These are phyloP conservation scores for Butastur rufipennis DNA, from an alignment of 2,113 vertebrate genomes.

Conservation along the genomic window DNA sequence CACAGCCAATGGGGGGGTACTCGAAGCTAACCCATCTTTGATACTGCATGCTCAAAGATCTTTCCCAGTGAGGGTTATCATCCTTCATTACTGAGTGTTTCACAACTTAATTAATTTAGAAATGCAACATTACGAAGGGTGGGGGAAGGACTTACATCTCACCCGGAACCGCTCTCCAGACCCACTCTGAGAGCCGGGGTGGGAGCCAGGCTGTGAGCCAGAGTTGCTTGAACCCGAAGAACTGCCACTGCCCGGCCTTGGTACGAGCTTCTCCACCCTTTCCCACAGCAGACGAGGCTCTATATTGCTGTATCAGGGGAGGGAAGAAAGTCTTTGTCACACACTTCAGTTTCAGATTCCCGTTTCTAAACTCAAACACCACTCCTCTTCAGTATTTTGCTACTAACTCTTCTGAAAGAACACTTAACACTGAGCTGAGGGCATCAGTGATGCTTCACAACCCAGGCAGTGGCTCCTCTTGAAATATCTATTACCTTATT, in stretches of 20 bases:
- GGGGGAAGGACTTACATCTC: slow-evolving; percentile 82
- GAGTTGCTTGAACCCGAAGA: slow-evolving; percentile 96
- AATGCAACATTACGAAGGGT: accelerated
- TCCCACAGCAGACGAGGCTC: slow-evolving; percentile 95
- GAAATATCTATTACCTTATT: not conserved
- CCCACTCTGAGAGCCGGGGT: slow-evolving; percentile 87
- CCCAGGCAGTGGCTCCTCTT: not conserved
- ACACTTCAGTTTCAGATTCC: not conserved
- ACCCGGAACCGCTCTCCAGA: slow-evolving; percentile 92
- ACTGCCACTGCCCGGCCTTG: slow-evolving; percentile 90
- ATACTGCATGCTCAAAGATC: not conserved
- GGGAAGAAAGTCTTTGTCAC: not conserved
- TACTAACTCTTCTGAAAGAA: not conserved
- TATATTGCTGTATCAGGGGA: slow-evolving; percentile 75
- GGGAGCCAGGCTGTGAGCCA: slow-evolving; percentile 86
- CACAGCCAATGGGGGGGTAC: accelerated
- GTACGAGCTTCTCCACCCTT: slow-evolving; percentile 91
- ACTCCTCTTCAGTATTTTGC: not conserved
- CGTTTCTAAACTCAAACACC: not conserved
- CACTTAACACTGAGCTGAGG: not conserved
- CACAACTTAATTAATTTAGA: not conserved
- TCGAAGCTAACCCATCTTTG: not conserved
- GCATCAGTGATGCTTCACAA: not conserved
- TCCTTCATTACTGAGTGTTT: not conserved
- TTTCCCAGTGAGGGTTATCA: not conserved